phyloP scores from a whole-genome alignment of 2,113 vertebrate species.

The Actenoides lindsayi region DNA sequence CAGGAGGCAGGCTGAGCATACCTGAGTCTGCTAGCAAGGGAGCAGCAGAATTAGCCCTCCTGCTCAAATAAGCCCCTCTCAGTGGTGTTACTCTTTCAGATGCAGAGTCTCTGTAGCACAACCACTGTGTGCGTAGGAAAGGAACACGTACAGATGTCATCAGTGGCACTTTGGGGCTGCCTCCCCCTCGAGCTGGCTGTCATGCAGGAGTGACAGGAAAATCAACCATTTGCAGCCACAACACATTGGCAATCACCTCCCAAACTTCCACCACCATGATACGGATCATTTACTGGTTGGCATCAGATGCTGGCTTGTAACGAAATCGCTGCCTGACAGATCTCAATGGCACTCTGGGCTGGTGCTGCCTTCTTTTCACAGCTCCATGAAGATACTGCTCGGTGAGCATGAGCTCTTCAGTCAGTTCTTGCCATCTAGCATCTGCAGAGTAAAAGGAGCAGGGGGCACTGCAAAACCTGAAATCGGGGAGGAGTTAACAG shows the following conservation, averaged over 20 bases:
- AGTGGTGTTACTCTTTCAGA: neutral
- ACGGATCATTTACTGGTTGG: neutral
- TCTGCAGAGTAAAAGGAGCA: neutral
- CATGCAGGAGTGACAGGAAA: neutral
- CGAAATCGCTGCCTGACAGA: neutral
- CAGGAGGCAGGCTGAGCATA: rapidly evolving
- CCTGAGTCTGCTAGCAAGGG: neutral
- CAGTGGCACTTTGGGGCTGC: neutral
- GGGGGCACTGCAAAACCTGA: neutral
- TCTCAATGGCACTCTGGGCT: neutral
- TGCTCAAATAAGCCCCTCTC: neutral
- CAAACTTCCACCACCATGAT: neutral
- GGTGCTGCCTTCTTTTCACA: neutral
- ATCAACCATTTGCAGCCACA: neutral
- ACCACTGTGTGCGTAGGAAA: rapidly evolving
- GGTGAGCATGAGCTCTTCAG: neutral
- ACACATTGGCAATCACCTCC: neutral
- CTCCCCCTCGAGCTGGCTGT: neutral
- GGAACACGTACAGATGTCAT: neutral
- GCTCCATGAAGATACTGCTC: neutral
- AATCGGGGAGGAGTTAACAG: neutral
- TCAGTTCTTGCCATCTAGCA: neutral
- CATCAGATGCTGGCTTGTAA: neutral
- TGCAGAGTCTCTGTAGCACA: neutral
- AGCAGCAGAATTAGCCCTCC: neutral